Evolutionary conservation across 2,888 invertebrate species (phyloP).

Genomic region (Ceratothoa steindachneri): DNA sequence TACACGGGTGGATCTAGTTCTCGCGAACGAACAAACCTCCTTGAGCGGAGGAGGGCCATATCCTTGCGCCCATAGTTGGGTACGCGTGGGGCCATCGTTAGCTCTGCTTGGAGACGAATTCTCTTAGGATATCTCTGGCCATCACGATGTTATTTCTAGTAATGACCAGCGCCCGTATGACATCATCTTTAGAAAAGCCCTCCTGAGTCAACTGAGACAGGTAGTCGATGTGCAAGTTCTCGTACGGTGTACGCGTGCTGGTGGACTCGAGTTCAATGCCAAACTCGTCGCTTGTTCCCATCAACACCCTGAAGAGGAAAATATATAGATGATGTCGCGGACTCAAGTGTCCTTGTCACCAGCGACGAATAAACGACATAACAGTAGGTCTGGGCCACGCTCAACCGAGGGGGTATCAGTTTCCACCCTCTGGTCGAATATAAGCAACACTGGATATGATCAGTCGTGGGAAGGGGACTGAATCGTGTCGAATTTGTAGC

Average conservation of each 20-base stretch:
- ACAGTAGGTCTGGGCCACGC: no score
- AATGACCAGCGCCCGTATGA: conserved; percentile 84
- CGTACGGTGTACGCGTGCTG: conserved; percentile 63
- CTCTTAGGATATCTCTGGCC: conserved; percentile 90
- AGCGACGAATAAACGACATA: no score
- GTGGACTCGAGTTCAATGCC: conserved; percentile 28
- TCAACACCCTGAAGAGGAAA: background rate
- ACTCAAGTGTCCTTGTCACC: no score
- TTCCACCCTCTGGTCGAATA: no score
- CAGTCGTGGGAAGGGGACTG: no score
- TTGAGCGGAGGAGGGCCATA: no score
- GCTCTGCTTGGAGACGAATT: conserved; percentile 63
- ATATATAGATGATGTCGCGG: no score
- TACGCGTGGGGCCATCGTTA: conserved; percentile 14
- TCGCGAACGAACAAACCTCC: no score
- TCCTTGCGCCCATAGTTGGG: background rate
- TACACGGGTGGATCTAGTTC: no score
- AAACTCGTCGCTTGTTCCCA: conserved; percentile 8
- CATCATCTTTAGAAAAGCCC: conserved; percentile 85
- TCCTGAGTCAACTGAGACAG: conserved; percentile 81
- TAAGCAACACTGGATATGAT: no score
- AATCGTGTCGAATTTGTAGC: no score
- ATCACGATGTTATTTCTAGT: conserved; percentile 89
- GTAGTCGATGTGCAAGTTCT: conserved; percentile 85
- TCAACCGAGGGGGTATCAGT: no score